Base-by-base conservation (phyloP, 2,113 vertebrate genomes). In the Epinephelus cyanopodus region DNA sequence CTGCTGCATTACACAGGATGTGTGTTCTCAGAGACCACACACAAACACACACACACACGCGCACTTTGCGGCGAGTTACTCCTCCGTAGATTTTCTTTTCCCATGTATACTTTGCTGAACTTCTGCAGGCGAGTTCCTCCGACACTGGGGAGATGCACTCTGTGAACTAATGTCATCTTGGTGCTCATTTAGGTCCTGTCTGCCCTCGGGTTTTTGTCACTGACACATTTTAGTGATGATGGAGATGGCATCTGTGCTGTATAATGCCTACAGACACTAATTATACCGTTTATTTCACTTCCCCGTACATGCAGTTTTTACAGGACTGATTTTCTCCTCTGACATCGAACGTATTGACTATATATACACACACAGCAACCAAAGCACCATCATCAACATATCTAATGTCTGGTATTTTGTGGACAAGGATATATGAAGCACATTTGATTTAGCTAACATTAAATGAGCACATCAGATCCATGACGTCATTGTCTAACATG, bases 1-100 rank as follows among this genome's bases (percentile, higher is more conserved):
- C 82, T 83, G 85, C 74, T 78, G 80, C 74, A 82, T 62, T 78
- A 58, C 53, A 64, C 65, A 71, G 70, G 69, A 74, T 69, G 64
- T 58, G 75, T 74, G 13, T 74, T 86, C 81, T 53, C 27, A 68
- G 33, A 39, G 63, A 71, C 60, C 25, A 5, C 29, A 48, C 27
- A 77, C 29, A 48, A 23, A 77, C 54, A 61, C 62, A 61, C 47
- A 47, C 48, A 63, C 25, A 10, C 33, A 48, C 37, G 74, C 54
- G 57, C 58, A 61, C 15, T 14, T 18, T 71, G n/a, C 85, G 80
- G 50, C 48, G n/a, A 75, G 65, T n/a, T n/a, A 67, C 63, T 81
- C 33, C 57, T 69, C 27, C 18, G 64, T 39, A 18, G 48, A 23
- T 82, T 77, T 67, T 57, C 56, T 77, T 88, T 42, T 60, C 52